These are phyloP conservation scores for Psophia crepitans DNA, from an alignment of 2,113 vertebrate species.

Conservation along the genomic window DNA sequence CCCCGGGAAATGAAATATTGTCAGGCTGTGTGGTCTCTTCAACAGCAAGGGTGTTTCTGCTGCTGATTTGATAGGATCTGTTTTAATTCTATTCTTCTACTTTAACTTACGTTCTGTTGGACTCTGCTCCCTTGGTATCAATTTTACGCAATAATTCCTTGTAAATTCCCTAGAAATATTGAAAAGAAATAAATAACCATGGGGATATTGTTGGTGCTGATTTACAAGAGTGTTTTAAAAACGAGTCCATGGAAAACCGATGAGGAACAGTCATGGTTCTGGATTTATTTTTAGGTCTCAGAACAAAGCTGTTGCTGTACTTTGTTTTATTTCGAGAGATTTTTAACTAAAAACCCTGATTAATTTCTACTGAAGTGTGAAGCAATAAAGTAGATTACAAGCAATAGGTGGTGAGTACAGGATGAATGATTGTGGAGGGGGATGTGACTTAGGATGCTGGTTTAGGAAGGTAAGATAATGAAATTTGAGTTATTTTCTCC, in stretches of 20 bases:
- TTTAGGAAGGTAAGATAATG: not conserved
- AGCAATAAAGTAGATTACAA: not conserved
- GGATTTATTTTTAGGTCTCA: not conserved
- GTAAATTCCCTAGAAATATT: not conserved
- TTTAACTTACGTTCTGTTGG: not conserved
- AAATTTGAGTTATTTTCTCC: not conserved
- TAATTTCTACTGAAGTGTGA: not conserved
- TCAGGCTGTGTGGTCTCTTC: not conserved
- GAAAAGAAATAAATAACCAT: not conserved
- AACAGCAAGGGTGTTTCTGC: not conserved
- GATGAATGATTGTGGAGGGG: not conserved
- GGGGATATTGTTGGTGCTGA: not conserved
- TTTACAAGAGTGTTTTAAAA: not conserved
- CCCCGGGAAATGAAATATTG: not conserved
- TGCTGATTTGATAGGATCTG: not conserved
- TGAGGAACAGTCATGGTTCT: not conserved
- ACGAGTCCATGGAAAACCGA: not conserved
- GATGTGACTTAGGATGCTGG: not conserved
- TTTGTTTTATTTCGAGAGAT: not conserved
- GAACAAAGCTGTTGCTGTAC: not conserved
- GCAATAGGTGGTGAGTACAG: not conserved
- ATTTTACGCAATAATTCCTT: not conserved
- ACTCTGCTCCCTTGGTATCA: not conserved
- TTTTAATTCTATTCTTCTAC: not conserved
- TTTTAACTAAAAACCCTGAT: not conserved